Evolutionary conservation across 1,140 invertebrate species (phyloP).

Genomic region (Anastrepha obliqua): DNA sequence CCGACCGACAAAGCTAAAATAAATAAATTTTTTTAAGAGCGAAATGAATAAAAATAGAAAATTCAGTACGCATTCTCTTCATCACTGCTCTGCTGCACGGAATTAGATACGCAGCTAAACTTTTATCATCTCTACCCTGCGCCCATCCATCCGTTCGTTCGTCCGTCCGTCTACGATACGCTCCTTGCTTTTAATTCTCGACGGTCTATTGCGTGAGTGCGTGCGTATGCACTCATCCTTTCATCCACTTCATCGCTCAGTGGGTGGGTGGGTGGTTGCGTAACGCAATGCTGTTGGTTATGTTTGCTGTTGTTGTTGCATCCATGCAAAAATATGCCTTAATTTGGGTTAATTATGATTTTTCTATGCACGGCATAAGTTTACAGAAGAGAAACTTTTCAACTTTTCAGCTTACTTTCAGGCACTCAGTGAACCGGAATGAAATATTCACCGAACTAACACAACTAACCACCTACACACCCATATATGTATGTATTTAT

Average conservation of each 20-base stretch:
- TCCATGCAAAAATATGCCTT: constrained; percentile 49
- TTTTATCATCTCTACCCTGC: not conserved
- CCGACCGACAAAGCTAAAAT: constrained; percentile 30
- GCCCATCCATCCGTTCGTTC: not conserved
- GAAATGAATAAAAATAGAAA: constrained; percentile 46
- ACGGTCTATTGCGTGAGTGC: not conserved
- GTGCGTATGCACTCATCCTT: not conserved
- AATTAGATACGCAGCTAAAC: constrained; percentile 10
- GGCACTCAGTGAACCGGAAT: constrained; percentile 31
- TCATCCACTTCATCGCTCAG: not conserved
- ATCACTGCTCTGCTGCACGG: not conserved
- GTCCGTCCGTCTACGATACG: not conserved
- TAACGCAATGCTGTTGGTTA: not conserved
- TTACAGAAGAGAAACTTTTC: not conserved
- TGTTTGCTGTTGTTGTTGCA: not conserved
- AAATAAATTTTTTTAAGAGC: constrained; percentile 30
- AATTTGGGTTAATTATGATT: constrained; percentile 52
- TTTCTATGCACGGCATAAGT: not conserved
- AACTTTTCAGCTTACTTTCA: constrained; percentile 5
- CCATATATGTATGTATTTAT: not conserved
- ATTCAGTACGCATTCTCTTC: constrained; percentile 16
- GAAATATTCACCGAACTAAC: not conserved
- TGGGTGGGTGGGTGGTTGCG: not conserved
- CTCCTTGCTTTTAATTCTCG: not conserved
- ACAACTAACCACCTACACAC: not conserved